Evolutionary conservation across 2,888 invertebrate genomes (phyloP).

Genomic region (Rhyacophila evoluta): DNA sequence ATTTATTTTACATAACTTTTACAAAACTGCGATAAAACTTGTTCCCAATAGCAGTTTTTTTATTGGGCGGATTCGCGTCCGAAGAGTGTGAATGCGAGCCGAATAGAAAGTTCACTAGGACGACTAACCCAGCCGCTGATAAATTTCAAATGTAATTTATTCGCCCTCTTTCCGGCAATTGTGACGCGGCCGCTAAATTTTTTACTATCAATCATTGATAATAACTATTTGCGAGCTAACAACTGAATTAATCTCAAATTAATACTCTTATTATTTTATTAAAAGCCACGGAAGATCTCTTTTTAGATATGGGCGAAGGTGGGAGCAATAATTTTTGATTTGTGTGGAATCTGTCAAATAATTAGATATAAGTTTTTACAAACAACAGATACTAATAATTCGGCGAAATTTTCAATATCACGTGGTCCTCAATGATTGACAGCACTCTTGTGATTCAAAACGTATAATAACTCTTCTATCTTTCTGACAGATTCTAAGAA

Average conservation of each 20-base stretch:
- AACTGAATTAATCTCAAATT: background rate
- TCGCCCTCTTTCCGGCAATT: slow-evolving; percentile 17
- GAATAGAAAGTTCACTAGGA: slow-evolving; percentile 15
- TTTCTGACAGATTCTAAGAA: slow-evolving; percentile 18
- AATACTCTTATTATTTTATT: background rate
- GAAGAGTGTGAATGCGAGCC: background rate
- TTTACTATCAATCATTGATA: background rate
- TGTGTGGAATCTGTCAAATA: background rate
- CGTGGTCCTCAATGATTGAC: background rate
- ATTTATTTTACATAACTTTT: background rate
- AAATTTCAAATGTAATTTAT: slow-evolving; percentile 21
- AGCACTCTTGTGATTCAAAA: background rate
- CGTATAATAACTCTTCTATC: background rate
- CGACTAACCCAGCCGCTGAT: slow-evolving; percentile 14
- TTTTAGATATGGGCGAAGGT: background rate
- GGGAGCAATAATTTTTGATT: background rate
- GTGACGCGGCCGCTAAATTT: background rate
- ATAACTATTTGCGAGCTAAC: background rate
- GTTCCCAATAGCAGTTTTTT: background rate
- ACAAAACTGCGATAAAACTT: background rate
- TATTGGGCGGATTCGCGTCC: slow-evolving; percentile 14
- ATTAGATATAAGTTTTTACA: too few species aligned
- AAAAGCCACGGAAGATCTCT: background rate
- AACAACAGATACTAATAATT: background rate
- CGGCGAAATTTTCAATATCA: background rate